A percentile compares a stretch with the other conserved stretches of the same genome.
phyloP scores from a whole-genome alignment of 2,113 vertebrate genomes.

The Crypturellus undulatus region DNA sequence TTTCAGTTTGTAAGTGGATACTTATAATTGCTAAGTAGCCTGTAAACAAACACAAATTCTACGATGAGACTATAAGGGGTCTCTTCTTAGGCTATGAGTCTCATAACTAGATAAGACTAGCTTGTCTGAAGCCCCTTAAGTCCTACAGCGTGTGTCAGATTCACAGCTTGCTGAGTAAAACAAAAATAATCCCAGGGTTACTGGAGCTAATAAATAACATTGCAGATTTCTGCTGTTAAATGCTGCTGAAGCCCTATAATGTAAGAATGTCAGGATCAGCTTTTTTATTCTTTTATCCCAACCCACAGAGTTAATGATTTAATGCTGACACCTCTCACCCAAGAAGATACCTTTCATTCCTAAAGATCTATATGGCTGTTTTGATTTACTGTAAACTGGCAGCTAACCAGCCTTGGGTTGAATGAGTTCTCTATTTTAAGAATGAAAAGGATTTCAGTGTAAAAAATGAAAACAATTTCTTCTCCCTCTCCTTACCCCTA shows the following conservation, averaged over 20 bases:
- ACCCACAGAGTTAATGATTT: conserved; percentile 20
- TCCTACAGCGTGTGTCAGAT: conserved; percentile 40
- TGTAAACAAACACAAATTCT: conserved; percentile 51
- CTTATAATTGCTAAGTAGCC: conserved; percentile 21
- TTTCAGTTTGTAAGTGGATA: conserved; percentile 28
- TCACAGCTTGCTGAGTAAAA: conserved; percentile 70
- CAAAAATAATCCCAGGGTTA: conserved; percentile 58
- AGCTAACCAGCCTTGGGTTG: neutral
- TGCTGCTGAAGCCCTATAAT: conserved; percentile 2
- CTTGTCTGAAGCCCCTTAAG: conserved; percentile 62
- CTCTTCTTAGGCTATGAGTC: neutral
- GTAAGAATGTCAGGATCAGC: conserved; percentile 30
- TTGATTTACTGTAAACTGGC: neutral
- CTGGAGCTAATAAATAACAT: conserved; percentile 62
- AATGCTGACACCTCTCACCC: neutral
- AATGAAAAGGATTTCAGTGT: neutral
- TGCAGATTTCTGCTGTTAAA: conserved; percentile 50
- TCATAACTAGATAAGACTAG: neutral
- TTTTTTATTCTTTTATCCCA: neutral
- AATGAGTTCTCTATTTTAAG: neutral
- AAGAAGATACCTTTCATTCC: neutral
- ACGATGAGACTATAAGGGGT: conserved; percentile 49
- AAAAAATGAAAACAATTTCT: neutral
- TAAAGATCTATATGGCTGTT: neutral
- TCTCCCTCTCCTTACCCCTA: too few relatives aligned